Percentiles rank a stretch among this genome's conserved stretches.
Evolutionary conservation across 2,888 invertebrate genomes (phyloP).

Genomic region (Limnephilus auricula): DNA sequence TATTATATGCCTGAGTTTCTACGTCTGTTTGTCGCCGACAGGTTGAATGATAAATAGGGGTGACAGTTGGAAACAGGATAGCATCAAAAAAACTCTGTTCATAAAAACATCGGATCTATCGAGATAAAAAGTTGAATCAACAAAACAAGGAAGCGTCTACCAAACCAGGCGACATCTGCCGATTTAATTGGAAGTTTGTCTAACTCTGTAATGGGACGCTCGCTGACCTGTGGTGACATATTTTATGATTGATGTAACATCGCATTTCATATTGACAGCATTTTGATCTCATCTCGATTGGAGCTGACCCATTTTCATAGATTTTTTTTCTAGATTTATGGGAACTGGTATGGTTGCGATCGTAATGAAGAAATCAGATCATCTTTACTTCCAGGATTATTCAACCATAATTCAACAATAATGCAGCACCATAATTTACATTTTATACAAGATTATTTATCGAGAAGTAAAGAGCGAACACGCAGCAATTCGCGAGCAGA

Average conservation of each 20-base stretch:
- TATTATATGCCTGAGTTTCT: slow-evolving; percentile 27
- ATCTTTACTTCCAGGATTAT: too few relatives aligned
- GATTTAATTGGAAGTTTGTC: slow-evolving; percentile 39
- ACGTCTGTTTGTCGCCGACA: slow-evolving; percentile 3
- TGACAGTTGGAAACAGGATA: slow-evolving; percentile 31
- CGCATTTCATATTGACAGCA: background rate
- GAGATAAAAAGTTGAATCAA: background rate
- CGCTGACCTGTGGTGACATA: background rate
- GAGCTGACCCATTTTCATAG: background rate
- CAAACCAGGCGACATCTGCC: slow-evolving; percentile 44
- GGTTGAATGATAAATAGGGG: slow-evolving; percentile 41
- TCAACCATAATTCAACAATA: too few relatives aligned
- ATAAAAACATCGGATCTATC: slow-evolving; percentile 15
- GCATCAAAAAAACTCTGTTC: background rate
- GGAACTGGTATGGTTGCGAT: too few relatives aligned
- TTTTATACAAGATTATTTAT: too few relatives aligned
- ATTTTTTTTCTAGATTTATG: too few relatives aligned
- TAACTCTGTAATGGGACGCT: background rate
- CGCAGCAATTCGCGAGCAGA: too few relatives aligned
- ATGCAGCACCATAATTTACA: too few relatives aligned
- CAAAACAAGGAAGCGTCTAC: background rate
- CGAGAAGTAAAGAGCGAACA: too few relatives aligned
- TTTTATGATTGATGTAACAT: background rate
- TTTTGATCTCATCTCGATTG: background rate
- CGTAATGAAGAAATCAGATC: too few relatives aligned